These are phyloP conservation scores for Erpetoichthys calabaricus DNA, from an alignment of 2,797 vertebrate genomes.

Conservation along the genomic window DNA sequence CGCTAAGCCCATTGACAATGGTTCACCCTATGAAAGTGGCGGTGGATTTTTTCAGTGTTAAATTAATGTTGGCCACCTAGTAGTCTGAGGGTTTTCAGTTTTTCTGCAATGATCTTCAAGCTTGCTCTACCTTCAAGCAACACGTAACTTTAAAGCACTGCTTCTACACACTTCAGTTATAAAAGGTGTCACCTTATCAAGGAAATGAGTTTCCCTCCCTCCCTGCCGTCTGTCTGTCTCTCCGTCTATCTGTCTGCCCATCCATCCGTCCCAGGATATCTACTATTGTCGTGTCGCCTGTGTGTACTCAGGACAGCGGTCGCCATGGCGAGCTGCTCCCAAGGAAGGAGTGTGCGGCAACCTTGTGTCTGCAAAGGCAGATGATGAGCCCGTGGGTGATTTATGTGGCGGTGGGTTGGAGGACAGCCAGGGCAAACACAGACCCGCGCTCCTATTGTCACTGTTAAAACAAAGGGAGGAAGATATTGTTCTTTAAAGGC, in stretches of 20 bases:
- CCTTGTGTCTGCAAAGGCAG: constrained; percentile 59
- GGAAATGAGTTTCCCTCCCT: background rate
- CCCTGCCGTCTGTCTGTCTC: background rate
- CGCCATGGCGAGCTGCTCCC: constrained; percentile 41
- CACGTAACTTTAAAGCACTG: too few relatives aligned
- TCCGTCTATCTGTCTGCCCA: background rate
- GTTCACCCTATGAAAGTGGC: too few relatives aligned
- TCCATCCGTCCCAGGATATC: background rate
- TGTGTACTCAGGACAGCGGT: constrained; percentile 17
- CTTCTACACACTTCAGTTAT: too few relatives aligned
- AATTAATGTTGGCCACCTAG: too few relatives aligned
- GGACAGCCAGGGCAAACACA: constrained; percentile 39
- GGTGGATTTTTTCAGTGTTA: too few relatives aligned
- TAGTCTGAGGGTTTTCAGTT: too few relatives aligned
- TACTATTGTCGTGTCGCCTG: background rate
- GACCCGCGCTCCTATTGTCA: constrained; percentile 17
- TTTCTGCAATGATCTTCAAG: too few relatives aligned
- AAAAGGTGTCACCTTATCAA: too few relatives aligned
- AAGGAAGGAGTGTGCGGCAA: constrained; percentile 61
- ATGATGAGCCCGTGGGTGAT: constrained; percentile 47
- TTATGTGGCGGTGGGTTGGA: constrained; percentile 43
- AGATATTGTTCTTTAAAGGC: constrained; percentile 35
- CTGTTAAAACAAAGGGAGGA: constrained; percentile 31
- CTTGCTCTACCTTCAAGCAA: too few relatives aligned
- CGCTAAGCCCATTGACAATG: too few relatives aligned